These are phyloP conservation scores for Heloderma charlesbogerti DNA, from an alignment of 2,113 vertebrate species.

Conservation along the genomic window DNA sequence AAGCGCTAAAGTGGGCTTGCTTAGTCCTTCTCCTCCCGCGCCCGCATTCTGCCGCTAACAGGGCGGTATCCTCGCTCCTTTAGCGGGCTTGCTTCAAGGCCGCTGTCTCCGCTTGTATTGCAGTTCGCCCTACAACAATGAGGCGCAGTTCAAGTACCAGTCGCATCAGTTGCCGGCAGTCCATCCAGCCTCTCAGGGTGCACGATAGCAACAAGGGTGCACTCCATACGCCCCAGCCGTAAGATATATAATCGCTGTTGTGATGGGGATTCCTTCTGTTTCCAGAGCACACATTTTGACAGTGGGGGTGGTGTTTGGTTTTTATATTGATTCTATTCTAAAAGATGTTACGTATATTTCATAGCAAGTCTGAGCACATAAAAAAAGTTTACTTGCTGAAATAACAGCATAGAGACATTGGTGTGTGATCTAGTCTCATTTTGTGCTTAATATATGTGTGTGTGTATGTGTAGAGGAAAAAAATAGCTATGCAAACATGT, in stretches of 20 bases:
- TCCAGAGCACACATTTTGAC: background rate
- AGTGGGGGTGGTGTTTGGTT: background rate
- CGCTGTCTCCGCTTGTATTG: background rate
- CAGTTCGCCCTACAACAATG: conserved; percentile 65
- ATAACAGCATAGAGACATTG: background rate
- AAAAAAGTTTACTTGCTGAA: background rate
- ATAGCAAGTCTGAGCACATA: background rate
- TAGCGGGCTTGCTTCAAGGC: background rate
- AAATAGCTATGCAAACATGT: background rate
- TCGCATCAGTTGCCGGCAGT: conserved; percentile 77
- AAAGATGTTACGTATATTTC: background rate
- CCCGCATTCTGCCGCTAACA: background rate
- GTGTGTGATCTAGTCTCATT: background rate
- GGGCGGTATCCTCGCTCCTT: background rate
- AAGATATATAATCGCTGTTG: background rate
- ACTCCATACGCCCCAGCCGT: conserved; percentile 90
- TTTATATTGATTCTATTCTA: background rate
- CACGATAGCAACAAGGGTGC: conserved; percentile 87
- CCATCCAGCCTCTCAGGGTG: conserved; percentile 86
- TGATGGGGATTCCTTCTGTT: background rate
- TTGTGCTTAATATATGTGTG: background rate
- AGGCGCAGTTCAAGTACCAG: conserved; percentile 77
- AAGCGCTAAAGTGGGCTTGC: background rate
- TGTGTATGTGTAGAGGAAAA: background rate
- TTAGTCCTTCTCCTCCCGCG: background rate